Percentiles rank a stretch among this genome's conserved stretches.
These are phyloP conservation scores for Brachyistius frenatus DNA, from an alignment of 2,113 vertebrate species.

Conservation along the genomic window DNA sequence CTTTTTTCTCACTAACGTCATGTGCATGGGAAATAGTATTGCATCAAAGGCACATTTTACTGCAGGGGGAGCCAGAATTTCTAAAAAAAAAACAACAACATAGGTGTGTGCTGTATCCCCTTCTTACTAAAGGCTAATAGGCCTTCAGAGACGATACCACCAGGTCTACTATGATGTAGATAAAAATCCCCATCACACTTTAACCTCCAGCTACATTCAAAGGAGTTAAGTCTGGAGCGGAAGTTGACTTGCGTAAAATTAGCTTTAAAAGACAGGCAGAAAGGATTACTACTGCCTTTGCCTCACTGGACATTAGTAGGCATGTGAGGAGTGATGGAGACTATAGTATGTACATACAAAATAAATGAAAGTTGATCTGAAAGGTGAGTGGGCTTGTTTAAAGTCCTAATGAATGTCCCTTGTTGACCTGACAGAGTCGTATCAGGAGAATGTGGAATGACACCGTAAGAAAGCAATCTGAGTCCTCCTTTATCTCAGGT, in stretches of 20 bases:
- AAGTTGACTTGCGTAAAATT: constrained; percentile 24
- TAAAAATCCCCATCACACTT: constrained; percentile 17
- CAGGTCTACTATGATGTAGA: constrained; percentile 16
- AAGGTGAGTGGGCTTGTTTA: constrained; percentile 58
- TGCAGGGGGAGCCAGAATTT: constrained; percentile 38
- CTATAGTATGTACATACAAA: constrained; percentile 2
- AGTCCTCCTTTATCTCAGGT: constrained; percentile 99
- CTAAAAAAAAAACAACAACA: neutral
- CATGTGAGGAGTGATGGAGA: constrained; percentile 12
- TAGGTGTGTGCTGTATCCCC: constrained; percentile 18
- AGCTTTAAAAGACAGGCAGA: constrained; percentile 6
- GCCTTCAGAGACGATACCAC: constrained; percentile 7
- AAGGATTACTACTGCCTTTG: neutral
- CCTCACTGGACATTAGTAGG: constrained; percentile 1
- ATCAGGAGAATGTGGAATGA: constrained; percentile 99
- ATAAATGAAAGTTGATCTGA: constrained; percentile 62
- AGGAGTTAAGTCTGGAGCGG: constrained; percentile 3
- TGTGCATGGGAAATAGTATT: constrained; percentile 64
- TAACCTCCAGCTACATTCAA: constrained; percentile 9
- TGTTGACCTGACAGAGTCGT: constrained; percentile 93
- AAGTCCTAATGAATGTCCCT: constrained; percentile 82
- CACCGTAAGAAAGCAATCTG: constrained; percentile 99
- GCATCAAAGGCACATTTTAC: constrained; percentile 51
- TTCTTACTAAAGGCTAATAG: constrained; percentile 42
- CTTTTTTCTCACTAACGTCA: constrained; percentile 73